phyloP scores from a whole-genome alignment of 1,140 invertebrate species.

The Pinna nobilis region DNA sequence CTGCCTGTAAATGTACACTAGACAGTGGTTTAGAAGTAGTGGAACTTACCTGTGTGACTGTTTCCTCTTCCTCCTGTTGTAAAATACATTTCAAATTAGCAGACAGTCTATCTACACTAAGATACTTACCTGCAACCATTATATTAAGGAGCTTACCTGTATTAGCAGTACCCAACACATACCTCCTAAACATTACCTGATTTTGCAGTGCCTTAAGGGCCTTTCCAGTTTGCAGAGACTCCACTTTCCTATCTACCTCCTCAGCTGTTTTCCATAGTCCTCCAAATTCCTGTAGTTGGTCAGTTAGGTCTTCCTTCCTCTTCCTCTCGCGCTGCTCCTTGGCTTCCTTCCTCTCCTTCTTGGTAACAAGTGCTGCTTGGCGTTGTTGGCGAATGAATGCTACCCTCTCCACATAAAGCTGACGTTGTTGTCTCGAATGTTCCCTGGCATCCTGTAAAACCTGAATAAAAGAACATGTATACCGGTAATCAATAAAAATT shows the following conservation, averaged over 20 bases:
- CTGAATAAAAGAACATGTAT: too few relatives aligned
- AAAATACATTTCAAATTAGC: too few relatives aligned
- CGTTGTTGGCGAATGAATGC: background rate
- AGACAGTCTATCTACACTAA: background rate
- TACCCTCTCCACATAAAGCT: constrained; percentile 7
- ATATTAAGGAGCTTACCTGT: background rate
- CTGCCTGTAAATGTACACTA: too few relatives aligned
- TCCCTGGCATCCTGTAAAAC: background rate
- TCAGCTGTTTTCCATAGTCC: background rate
- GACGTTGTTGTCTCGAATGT: constrained; percentile 1
- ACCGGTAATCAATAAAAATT: too few relatives aligned
- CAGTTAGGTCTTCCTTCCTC: constrained; percentile 3
- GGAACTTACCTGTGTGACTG: too few relatives aligned
- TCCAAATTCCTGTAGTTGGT: background rate
- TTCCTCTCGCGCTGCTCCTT: constrained; percentile 12
- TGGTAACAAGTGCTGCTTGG: background rate
- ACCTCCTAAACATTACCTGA: too few relatives aligned
- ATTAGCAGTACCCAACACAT: too few relatives aligned
- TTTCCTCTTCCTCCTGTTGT: too few relatives aligned
- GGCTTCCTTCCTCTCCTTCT: constrained; percentile 16
- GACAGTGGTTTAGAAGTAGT: too few relatives aligned
- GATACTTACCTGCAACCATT: background rate
- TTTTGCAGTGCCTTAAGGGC: too few relatives aligned
- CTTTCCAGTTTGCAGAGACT: background rate
- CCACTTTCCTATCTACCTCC: background rate